Percentiles rank a stretch among this genome's conserved stretches.
Evolutionary conservation across 2,797 vertebrate species (phyloP).

Genomic region (Enteromius paludinosus): DNA sequence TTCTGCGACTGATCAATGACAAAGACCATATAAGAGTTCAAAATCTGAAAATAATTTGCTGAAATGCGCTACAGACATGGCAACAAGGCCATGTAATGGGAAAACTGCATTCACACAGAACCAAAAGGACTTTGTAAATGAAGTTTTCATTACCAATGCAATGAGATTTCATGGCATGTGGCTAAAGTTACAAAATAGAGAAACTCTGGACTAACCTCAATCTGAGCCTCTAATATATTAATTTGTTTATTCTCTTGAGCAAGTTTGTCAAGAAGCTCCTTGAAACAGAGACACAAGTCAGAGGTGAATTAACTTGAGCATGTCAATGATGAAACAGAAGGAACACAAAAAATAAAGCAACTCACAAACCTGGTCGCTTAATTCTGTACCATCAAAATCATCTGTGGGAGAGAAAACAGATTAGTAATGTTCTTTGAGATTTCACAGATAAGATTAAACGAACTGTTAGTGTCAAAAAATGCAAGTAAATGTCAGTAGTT

Average conservation of each 20-base stretch:
- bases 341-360: background rate
- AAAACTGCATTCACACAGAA: background rate
- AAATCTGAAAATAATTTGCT: background rate
- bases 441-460: background rate
- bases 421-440: background rate
- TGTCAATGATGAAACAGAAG: constrained; percentile 50
- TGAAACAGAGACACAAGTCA: constrained; percentile 55
- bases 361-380: constrained; percentile 75
- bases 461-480: constrained; percentile 18
- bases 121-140: background rate
- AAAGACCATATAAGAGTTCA: background rate
- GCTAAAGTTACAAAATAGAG: background rate
- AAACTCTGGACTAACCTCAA: constrained; percentile 79
- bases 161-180: background rate
- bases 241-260: constrained; percentile 93
- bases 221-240: constrained; percentile 83
- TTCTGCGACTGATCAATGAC: constrained; percentile 79
- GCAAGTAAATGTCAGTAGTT: background rate
- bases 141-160: background rate
- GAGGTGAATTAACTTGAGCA: constrained; percentile 28
- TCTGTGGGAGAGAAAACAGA: constrained; percentile 63
- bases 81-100: background rate
- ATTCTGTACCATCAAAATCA: constrained; percentile 73
- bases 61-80: background rate
- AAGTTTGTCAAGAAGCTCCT: constrained; percentile 85